Evolutionary conservation across 2,888 invertebrate species (phyloP), one percentile per base, ranked within the genome.

Genomic region (Tanypteryx hageni): DNA sequence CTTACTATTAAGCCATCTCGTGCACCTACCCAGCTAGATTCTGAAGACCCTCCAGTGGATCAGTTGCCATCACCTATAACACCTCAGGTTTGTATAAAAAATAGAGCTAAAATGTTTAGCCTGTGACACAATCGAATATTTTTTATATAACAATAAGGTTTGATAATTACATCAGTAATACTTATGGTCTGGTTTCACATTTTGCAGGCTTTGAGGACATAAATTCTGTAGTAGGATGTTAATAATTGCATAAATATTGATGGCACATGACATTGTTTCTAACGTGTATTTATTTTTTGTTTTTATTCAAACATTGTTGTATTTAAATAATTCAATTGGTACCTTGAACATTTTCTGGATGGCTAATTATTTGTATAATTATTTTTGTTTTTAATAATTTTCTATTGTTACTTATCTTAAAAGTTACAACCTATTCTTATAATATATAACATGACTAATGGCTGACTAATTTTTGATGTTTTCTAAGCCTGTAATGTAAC

Each of bases 1-100:
- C 95, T 98, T 2, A 96, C 96, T 93, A 96, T 97, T 93, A 96
- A 96, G 93, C 96, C 96, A 2, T 96, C 96, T 93, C 97, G 97
- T 95, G 96, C 96, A 16, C 97, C 97, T 83, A 95, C 96, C 58
- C 96, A 96, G 94, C 95, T 97, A 7, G 96, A 96, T 93, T 95
- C 95, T 81, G 96, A 96, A 81, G 95, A 96, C 93, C 95, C 95
- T 18, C 95, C 95, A 81, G 94, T 94, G 92, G 95, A 95, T 81
- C 95, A 95, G 92, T 94, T 96, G 83, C 96, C 96, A 27, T 96
- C 96, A 14, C 96, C 96, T 1, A 95, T 96, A 81, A 94, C 95
- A 92, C 96, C 96, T 18, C 95, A 95, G 94, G 95, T 95, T 94
- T 92, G 92, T 81, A n/a, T 82, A 82, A 84, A 68, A 27, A 1